Evolutionary conservation across 2,113 vertebrate genomes (phyloP).

Genomic region (Tichodroma muraria): DNA sequence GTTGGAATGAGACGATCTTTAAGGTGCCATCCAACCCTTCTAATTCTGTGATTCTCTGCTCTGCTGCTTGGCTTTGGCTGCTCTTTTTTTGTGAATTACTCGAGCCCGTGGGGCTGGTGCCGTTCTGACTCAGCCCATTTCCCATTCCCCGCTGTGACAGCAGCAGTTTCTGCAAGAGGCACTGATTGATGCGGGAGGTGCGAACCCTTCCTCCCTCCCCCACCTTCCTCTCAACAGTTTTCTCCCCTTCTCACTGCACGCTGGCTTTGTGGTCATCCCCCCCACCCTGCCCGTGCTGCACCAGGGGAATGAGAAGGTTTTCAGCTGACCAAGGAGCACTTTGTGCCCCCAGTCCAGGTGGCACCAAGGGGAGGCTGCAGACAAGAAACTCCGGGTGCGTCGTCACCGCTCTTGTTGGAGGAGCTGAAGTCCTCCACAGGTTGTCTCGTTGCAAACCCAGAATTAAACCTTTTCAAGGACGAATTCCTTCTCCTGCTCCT

Average conservation of each 20-base stretch:
- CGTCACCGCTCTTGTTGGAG: fast-evolving
- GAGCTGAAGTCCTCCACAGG: not conserved
- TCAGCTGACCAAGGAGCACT: not conserved
- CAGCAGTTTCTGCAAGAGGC: conserved; percentile 48
- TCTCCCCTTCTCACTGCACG: not conserved
- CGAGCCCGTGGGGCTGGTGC: not conserved
- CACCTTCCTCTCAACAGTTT: not conserved
- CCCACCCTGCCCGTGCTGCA: not conserved
- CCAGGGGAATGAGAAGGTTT: fast-evolving
- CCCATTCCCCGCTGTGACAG: not conserved
- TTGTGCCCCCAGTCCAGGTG: not conserved
- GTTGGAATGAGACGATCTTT: not conserved
- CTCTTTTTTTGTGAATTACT: not conserved
- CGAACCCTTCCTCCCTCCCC: conserved; percentile 21
- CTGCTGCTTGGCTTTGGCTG: not conserved
- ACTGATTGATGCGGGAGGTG: conserved; percentile 36
- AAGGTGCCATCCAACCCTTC: not conserved
- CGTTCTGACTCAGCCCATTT: not conserved
- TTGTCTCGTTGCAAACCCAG: not conserved
- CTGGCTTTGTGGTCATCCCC: not conserved
- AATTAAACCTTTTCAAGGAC: fast-evolving
- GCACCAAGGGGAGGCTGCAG: not conserved
- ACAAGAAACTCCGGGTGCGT: not conserved
- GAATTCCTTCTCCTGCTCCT: not conserved
- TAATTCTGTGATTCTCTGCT: not conserved